Conservation (phyloP, 1,140 invertebrate species). For the Pentalonia nigronervosa region DNA sequence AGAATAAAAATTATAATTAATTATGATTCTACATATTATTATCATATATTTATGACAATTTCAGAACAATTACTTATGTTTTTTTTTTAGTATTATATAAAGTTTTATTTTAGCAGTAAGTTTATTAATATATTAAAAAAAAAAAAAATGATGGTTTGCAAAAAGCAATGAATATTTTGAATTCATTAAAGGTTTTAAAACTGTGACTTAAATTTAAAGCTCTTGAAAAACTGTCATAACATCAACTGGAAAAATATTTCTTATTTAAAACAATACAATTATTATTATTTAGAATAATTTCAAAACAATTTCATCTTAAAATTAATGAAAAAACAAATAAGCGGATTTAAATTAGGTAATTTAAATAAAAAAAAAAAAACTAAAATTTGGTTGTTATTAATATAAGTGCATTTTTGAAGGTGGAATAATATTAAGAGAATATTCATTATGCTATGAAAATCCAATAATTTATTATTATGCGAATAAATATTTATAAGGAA, state of each 20-base stretch:
- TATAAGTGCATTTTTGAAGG: background rate
- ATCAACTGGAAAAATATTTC: background rate
- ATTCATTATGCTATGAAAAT: background rate
- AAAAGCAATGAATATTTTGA: background rate
- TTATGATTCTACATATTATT: background rate
- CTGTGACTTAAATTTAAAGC: background rate
- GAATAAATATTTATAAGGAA: background rate
- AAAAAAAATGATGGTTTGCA: background rate
- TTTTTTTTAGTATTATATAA: background rate
- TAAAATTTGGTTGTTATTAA: background rate
- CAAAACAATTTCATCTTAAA: background rate
- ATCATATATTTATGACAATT: background rate
- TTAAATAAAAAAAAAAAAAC: background rate
- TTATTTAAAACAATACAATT: background rate
- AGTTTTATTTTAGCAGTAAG: background rate
- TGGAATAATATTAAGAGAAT: background rate
- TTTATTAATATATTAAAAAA: background rate
- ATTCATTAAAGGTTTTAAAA: background rate
- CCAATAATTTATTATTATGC: background rate
- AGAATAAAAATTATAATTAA: no score
- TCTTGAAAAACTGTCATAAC: background rate
- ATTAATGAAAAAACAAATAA: constrained; percentile 14
- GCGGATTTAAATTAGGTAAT: background rate
- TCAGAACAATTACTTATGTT: no score
- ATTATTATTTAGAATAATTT: background rate